Conservation (phyloP, 35 echinoderm and acorn worm species). For the Eucidaris tribuloides region DNA sequence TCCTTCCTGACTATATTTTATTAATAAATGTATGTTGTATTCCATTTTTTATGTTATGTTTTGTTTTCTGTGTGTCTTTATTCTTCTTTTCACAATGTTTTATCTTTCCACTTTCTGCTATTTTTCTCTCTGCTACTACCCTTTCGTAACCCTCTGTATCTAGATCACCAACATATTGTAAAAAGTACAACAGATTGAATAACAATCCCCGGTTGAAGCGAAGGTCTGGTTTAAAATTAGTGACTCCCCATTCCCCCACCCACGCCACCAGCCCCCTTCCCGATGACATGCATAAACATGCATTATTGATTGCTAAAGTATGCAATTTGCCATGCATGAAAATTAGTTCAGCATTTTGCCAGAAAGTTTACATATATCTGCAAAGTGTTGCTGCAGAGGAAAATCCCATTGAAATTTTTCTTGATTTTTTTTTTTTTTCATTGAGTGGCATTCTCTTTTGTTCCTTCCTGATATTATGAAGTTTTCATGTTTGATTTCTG, state of each 20-base stretch:
- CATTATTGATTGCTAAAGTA: no score
- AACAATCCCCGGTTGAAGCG: conserved; percentile 6
- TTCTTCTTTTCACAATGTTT: not conserved
- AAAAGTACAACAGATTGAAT: conserved; percentile 31
- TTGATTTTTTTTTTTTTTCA: no score
- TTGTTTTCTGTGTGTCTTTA: not conserved
- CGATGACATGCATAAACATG: no score
- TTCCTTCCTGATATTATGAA: no score
- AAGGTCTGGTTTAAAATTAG: conserved; percentile 12
- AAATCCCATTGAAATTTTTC: no score
- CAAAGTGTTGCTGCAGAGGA: no score
- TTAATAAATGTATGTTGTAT: not conserved
- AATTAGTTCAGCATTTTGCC: no score
- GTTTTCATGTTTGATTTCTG: no score
- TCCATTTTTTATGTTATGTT: not conserved
- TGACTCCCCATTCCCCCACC: not conserved
- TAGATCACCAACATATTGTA: conserved; percentile 24
- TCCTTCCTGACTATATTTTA: not conserved
- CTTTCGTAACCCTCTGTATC: no score
- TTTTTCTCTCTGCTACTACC: not conserved
- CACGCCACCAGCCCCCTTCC: not conserved
- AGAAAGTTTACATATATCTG: no score
- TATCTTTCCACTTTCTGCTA: not conserved
- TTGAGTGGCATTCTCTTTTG: no score
- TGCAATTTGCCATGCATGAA: no score